Base-by-base conservation (phyloP, 1,140 invertebrate genomes). In the Drosophila pectinifera region DNA sequence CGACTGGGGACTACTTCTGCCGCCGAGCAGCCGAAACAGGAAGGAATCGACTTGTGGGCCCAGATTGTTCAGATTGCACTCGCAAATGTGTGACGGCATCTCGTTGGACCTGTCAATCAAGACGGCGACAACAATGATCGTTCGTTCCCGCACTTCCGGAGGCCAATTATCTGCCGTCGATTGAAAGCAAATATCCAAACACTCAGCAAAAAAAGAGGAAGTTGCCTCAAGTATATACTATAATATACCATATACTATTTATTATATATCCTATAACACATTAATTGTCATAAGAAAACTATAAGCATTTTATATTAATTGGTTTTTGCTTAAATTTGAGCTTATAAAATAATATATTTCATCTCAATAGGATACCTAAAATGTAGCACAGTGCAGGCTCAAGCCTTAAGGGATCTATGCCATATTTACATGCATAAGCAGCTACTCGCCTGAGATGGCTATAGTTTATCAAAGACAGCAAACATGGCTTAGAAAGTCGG, bases 381-480 rank as follows among this genome's bases (percentile, higher is more conserved):
- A 43, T 11, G 1, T 51, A 39, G 57, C 34, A 5, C 1, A 63
- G 39, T 45, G 41, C 11, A 26, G 11, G n/a, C 18, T 31, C 46
- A 46, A 57, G 43, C 49, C 45, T 61, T 56, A 39, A 54, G 46
- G 56, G 53, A 51, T 36, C 22, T 55, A 31, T 45, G 20, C 20
- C 39, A 34, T 55, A 63, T 69, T 48, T 42, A 75, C 57, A 73
- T 58, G 45, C 55, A 73, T 51, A 88, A 74, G 67, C 46, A 69
- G 77, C 67, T 80, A 49, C 56, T 65, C 43, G 73, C 45, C 62
- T 16, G n/a, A 69, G 34, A 39, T 46, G 67, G 39, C 31, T 78
- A 31, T 59, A 61, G 79, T 59, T 84, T 48, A 67, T 61, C 73
- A 68, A 62, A 31, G 64, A 54, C 22, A 42, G 53, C 45, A 67